Evolutionary conservation across 2,113 vertebrate species (phyloP).

Genomic region (Sceloporus tristichus): DNA sequence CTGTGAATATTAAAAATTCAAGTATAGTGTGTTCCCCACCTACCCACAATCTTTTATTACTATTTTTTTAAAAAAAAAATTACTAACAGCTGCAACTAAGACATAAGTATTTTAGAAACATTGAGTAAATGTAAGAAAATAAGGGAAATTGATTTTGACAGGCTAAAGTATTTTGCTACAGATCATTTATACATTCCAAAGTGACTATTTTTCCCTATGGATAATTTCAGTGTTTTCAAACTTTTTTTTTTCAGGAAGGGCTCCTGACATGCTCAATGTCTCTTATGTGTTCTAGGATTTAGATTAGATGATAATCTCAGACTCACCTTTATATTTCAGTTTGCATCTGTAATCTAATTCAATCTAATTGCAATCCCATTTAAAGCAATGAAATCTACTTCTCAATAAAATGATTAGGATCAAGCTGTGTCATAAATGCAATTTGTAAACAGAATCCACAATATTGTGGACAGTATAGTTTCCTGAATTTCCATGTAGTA

Average conservation of each 20-base stretch:
- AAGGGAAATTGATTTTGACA: constrained; percentile 15
- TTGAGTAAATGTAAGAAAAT: neutral
- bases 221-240: neutral
- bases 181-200: neutral
- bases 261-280: constrained; percentile 7
- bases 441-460: neutral
- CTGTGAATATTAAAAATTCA: neutral
- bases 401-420: constrained; percentile 11
- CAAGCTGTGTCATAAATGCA: neutral
- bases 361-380: neutral
- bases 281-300: neutral
- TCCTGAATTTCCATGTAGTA: neutral
- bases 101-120: neutral
- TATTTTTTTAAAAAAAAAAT: neutral
- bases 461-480: neutral
- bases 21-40: too few species aligned
- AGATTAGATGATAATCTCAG: neutral
- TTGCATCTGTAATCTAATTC: neutral
- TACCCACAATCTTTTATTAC: too few species aligned
- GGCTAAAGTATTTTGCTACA: neutral
- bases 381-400: neutral
- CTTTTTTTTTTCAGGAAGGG: neutral
- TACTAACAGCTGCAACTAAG: neutral
- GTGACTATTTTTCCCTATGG: neutral
- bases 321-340: neutral